Evolutionary conservation across 1,140 invertebrate genomes (phyloP).

Genomic region (Nebria ingens): DNA sequence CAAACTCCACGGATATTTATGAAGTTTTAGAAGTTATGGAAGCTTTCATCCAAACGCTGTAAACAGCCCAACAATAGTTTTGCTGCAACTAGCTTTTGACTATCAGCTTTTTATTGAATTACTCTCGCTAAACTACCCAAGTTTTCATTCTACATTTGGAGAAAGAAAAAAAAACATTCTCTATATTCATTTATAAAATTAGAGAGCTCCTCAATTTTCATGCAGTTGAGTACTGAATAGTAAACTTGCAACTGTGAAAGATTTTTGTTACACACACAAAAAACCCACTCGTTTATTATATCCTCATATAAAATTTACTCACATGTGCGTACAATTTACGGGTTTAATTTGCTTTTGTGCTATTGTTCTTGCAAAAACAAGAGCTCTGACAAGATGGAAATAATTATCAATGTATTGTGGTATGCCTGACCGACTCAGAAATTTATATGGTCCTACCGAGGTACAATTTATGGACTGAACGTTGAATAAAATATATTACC

Average conservation of each 20-base stretch:
- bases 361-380: neutral
- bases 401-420: constrained; percentile 5
- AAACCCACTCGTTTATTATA: too few relatives aligned
- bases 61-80: neutral
- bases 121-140: too few relatives aligned
- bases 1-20: neutral
- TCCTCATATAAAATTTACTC: too few relatives aligned
- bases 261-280: too few relatives aligned
- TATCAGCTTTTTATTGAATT: too few relatives aligned
- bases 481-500: constrained; percentile 5
- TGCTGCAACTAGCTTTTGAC: too few relatives aligned
- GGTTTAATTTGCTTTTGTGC: neutral
- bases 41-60: neutral
- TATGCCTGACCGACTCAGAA: neutral
- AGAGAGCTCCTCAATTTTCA: too few relatives aligned
- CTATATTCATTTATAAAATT: too few relatives aligned
- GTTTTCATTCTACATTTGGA: too few relatives aligned
- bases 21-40: neutral
- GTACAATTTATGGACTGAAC: neutral
- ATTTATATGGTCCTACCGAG: neutral
- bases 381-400: neutral
- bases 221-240: too few relatives aligned
- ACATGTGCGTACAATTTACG: neutral
- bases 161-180: too few relatives aligned
- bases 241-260: too few relatives aligned